Base-by-base conservation (phyloP, 2,888 invertebrate genomes). In the Leucozona laternaria region DNA sequence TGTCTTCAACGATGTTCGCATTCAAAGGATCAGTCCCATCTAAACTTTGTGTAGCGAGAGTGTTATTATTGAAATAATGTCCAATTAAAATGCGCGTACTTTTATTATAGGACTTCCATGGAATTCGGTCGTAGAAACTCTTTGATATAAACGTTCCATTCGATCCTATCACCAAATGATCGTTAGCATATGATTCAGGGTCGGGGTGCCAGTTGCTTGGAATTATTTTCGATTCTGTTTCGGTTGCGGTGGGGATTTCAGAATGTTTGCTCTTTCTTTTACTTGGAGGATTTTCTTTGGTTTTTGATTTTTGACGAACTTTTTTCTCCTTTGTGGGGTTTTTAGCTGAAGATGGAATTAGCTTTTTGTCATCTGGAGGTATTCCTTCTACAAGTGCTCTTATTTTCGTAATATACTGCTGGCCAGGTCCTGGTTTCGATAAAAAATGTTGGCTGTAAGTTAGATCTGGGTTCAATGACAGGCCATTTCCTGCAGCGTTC, bases 121-220 rank as follows among this genome's bases (percentile, higher is more conserved):
- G 13, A 31, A 82, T 82, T 8, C 13, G 43, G 13, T 28, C 37
- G 17, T 82, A 82, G 37, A 73, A 45, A 3, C 10, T 53, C 8
- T 25, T 15, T 2, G 66, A 60, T 8, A 82, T 28, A 15, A 53
- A 17, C 10, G 82, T 78, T 20, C 78, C 72, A 72, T 78, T 77
- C 11, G 13, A 1, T 2, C 78, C 82, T 15, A 82, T 45, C 0
- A 22, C 37, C 11, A 66, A 6, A 20, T 66, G 20, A 11, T 58
- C 58, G 22, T 31, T 58, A 7, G 17, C 13, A 6, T 34, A 6
- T 7, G 31, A 17, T 13, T 25, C 31, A 0, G 50, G 58, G 11
- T 13, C n/a, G 0, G 66, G 73, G 20, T 43, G 66, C 50, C 34
- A 71, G 17, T 25, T 45, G n/a, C 1, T 45, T 25, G 25, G 43